Percentiles rank a stretch among this genome's conserved stretches.
phyloP scores from a whole-genome alignment of 2,113 vertebrate genomes.

The Anolis sagrei region DNA sequence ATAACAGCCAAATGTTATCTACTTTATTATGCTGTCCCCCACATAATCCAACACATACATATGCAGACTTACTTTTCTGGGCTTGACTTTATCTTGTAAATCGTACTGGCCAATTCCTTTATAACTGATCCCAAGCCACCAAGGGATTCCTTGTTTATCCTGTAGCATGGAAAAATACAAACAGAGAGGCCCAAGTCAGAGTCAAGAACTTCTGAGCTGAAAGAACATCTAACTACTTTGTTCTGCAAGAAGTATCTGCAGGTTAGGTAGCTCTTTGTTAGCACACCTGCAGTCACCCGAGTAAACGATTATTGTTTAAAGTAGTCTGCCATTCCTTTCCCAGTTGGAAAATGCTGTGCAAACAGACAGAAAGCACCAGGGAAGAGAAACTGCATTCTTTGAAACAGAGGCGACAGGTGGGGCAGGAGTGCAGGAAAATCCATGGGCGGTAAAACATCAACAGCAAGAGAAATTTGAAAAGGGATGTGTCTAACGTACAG shows the following conservation, averaged over 20 bases:
- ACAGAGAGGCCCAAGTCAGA: slow-evolving; percentile 36
- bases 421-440: slow-evolving; percentile 17
- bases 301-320: slow-evolving; percentile 42
- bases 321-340: slow-evolving; percentile 21
- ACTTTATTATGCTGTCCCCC: neutral
- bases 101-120: slow-evolving; percentile 98
- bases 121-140: slow-evolving; percentile 98
- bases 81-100: slow-evolving; percentile 95
- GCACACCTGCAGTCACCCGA: slow-evolving; percentile 42
- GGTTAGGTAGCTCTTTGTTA: slow-evolving; percentile 49
- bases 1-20: neutral
- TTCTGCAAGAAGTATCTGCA: slow-evolving; percentile 48
- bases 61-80: slow-evolving; percentile 85
- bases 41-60: neutral
- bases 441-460: neutral
- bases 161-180: slow-evolving; percentile 69
- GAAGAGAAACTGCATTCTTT: slow-evolving; percentile 39
- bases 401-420: slow-evolving; percentile 10
- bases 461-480: neutral
- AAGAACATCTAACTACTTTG: slow-evolving; percentile 18
- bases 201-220: slow-evolving; percentile 40
- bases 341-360: slow-evolving; percentile 47
- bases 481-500: slow-evolving; percentile 32
- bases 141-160: slow-evolving; percentile 98
- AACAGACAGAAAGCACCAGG: slow-evolving; percentile 14